phyloP scores from a whole-genome alignment of 2,113 vertebrate species.

The Mystacornis crossleyi region DNA sequence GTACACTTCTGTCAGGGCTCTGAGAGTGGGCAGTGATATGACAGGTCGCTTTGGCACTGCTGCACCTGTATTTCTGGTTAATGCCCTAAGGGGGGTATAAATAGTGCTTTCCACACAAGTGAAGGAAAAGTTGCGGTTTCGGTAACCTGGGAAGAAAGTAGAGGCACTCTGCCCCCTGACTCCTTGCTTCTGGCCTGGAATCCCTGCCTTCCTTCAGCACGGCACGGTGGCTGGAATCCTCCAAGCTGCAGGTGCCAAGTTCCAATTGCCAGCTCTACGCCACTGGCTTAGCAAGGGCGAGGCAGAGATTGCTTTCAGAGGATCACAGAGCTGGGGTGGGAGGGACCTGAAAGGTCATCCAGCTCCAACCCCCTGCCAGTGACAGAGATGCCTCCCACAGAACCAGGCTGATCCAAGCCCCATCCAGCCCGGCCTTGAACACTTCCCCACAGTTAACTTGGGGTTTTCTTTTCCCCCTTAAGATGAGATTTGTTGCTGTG shows the following conservation, averaged over 20 bases:
- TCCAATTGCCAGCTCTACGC: background rate
- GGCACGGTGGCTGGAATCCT: background rate
- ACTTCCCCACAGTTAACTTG: background rate
- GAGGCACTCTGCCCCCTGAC: background rate
- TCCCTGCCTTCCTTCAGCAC: background rate
- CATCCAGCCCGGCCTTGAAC: background rate
- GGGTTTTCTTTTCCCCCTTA: background rate
- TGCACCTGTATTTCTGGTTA: background rate
- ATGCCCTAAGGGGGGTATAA: background rate
- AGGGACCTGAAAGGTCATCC: background rate
- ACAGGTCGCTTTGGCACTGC: background rate
- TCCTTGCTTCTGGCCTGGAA: background rate
- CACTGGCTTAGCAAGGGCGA: background rate
- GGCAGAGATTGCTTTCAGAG: background rate
- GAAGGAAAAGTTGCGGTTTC: background rate
- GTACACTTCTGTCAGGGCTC: background rate
- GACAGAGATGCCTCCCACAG: background rate
- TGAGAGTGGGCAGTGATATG: background rate
- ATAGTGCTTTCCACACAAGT: background rate
- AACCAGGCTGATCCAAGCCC: background rate
- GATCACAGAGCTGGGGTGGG: background rate
- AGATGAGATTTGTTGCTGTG: background rate
- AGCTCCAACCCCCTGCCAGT: background rate
- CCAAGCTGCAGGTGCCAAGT: background rate
- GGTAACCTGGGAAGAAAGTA: background rate